A percentile compares a stretch with the other conserved stretches of the same genome.
phyloP scores from a whole-genome alignment of 2,888 invertebrate species.

The Dysmachus trigonus region DNA sequence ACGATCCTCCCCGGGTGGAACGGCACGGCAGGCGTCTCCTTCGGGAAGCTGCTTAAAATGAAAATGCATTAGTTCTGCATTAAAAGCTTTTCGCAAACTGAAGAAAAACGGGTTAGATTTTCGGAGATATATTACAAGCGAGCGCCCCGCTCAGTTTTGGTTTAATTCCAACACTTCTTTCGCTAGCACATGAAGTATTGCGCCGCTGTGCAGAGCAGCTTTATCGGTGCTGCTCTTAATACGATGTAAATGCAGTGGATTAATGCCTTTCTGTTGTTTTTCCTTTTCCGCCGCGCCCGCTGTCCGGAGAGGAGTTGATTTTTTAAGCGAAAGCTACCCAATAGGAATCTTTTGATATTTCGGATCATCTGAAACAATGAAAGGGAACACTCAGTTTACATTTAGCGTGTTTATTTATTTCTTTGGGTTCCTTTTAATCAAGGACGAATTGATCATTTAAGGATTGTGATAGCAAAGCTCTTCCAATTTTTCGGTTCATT shows the following conservation, averaged over 20 bases:
- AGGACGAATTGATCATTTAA: not conserved
- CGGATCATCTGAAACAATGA: not conserved
- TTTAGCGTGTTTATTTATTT: not conserved
- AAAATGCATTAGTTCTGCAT: slow-evolving; percentile 34
- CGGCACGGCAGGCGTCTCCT: no score
- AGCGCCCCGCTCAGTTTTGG: not conserved
- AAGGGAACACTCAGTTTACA: not conserved
- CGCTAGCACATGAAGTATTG: not conserved
- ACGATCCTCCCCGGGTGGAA: not conserved
- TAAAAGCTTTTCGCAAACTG: slow-evolving; percentile 32
- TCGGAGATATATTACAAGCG: slow-evolving; percentile 17
- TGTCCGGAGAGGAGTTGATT: not conserved
- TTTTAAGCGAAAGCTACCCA: not conserved
- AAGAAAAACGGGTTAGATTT: not conserved
- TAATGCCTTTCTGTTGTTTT: not conserved
- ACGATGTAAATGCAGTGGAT: not conserved
- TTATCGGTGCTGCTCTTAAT: slow-evolving; percentile 14
- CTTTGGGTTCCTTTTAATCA: not conserved
- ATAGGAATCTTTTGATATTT: not conserved
- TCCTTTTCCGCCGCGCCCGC: not conserved
- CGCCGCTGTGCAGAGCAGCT: not conserved
- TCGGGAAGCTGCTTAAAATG: slow-evolving; percentile 25
- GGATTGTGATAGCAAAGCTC: not conserved
- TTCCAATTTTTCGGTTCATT: not conserved
- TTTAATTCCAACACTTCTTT: slow-evolving; percentile 25